Evolutionary conservation across 2,888 invertebrate genomes (phyloP).

Genomic region (Argynnis bischoffii): DNA sequence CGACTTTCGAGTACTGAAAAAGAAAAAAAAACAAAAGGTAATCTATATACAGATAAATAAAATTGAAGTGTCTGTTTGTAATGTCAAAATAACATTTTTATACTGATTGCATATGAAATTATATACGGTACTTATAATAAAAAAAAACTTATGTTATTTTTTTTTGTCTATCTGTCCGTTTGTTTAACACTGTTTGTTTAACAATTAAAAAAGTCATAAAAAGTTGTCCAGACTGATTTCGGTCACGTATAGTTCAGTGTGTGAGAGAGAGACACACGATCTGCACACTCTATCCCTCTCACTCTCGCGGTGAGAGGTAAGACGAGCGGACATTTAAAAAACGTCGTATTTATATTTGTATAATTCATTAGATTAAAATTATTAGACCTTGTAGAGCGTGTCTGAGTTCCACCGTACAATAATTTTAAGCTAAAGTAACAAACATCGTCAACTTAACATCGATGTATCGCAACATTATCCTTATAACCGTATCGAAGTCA

Average conservation of each 20-base stretch:
- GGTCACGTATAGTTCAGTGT: too few species aligned
- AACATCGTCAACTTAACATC: conserved; percentile 17
- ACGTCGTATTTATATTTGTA: background rate
- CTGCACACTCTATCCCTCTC: too few species aligned
- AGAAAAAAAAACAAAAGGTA: background rate
- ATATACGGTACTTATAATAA: too few species aligned
- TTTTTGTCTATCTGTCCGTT: too few species aligned
- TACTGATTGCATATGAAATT: too few species aligned
- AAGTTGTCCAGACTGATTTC: too few species aligned
- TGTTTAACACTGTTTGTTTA: too few species aligned
- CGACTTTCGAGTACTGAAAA: conserved; percentile 55
- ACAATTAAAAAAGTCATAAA: too few species aligned
- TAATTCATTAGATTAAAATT: background rate
- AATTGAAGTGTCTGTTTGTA: background rate
- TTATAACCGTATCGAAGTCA: conserved; percentile 2
- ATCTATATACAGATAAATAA: background rate
- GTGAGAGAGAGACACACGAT: too few species aligned
- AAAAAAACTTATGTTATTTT: too few species aligned
- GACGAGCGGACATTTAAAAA: background rate
- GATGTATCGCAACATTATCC: conserved; percentile 11
- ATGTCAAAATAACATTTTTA: background rate
- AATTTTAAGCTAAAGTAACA: conserved; percentile 7
- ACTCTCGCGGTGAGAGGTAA: too few species aligned
- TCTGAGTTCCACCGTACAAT: background rate
- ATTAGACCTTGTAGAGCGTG: background rate